These are phyloP conservation scores for Diploscapter pachys DNA, from an alignment of 1,140 invertebrate species.

Conservation along the genomic window DNA sequence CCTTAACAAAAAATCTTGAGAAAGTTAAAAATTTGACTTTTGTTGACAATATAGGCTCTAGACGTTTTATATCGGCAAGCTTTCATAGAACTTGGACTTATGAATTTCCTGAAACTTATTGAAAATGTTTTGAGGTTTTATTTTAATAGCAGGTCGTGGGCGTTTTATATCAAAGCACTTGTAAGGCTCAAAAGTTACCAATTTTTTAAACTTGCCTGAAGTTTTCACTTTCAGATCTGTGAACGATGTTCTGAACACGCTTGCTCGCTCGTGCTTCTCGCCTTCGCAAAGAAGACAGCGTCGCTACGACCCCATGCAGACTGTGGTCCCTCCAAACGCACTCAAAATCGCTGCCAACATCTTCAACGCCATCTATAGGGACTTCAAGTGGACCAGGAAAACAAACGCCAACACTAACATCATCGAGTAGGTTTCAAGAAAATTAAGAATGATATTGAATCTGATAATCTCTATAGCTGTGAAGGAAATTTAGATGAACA, in stretches of 20 bases:
- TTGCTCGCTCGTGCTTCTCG: conserved; percentile 17
- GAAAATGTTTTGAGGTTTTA: too few relatives aligned
- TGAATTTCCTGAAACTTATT: too few relatives aligned
- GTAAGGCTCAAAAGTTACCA: too few relatives aligned
- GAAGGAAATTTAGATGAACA: too few relatives aligned
- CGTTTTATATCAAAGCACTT: too few relatives aligned
- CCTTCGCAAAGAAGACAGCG: conserved; percentile 1
- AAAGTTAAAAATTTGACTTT: conserved; percentile 9
- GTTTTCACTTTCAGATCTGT: background rate
- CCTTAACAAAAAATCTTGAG: conserved; percentile 1
- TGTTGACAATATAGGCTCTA: background rate
- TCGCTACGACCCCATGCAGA: conserved; percentile 11
- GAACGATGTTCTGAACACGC: conserved; percentile 4
- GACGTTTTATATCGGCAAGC: background rate
- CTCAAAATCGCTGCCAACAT: conserved; percentile 7
- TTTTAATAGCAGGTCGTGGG: too few relatives aligned
- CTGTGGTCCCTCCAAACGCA: background rate
- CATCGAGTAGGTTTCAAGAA: conserved; percentile 14
- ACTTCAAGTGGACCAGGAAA: conserved; percentile 22
- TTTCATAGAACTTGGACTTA: conserved; percentile 4
- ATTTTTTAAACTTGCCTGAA: background rate
- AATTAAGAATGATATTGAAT: too few relatives aligned
- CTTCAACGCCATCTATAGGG: conserved; percentile 22
- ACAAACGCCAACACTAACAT: background rate
- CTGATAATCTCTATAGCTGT: too few relatives aligned